phyloP scores from a whole-genome alignment of 2,113 vertebrate species.

The Sprattus sprattus region DNA sequence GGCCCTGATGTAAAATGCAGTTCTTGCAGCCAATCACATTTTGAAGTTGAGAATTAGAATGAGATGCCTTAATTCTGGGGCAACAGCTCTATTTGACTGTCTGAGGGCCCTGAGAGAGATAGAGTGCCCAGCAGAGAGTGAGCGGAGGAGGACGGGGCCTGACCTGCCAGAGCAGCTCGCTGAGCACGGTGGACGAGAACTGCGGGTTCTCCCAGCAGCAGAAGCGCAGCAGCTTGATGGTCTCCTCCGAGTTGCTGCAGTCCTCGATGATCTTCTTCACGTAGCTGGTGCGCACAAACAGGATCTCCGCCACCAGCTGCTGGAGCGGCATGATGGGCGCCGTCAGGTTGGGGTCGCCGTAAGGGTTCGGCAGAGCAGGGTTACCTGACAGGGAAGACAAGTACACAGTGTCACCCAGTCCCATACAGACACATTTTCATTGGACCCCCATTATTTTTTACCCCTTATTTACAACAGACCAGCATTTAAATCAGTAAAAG shows the following conservation, averaged over 20 bases:
- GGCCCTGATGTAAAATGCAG: not conserved
- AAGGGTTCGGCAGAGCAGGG: constrained; percentile 93
- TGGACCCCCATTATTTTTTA: not conserved
- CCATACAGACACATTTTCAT: not conserved
- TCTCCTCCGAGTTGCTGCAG: constrained; percentile 99
- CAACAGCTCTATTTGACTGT: no score
- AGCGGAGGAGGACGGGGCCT: constrained; percentile 31
- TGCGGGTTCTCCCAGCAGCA: constrained; percentile 99
- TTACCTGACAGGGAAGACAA: constrained; percentile 77
- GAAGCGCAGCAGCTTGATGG: constrained; percentile 95
- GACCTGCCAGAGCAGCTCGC: constrained; percentile 99
- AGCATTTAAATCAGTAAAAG: not conserved
- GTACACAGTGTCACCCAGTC: not conserved
- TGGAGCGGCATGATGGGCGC: constrained; percentile 96
- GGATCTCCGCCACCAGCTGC: constrained; percentile 94
- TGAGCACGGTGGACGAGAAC: constrained; percentile 98
- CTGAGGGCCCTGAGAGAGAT: no score
- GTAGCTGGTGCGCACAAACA: constrained; percentile 98
- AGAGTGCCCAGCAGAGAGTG: no score
- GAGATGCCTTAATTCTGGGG: not conserved
- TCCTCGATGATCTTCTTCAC: constrained; percentile 99
- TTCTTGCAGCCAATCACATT: not conserved
- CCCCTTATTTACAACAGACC: not conserved
- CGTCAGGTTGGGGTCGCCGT: constrained; percentile 93
- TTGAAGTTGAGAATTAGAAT: not conserved